Evolutionary conservation across 2,113 vertebrate genomes (phyloP).

Genomic region (Sinocyclocheilus grahami): DNA sequence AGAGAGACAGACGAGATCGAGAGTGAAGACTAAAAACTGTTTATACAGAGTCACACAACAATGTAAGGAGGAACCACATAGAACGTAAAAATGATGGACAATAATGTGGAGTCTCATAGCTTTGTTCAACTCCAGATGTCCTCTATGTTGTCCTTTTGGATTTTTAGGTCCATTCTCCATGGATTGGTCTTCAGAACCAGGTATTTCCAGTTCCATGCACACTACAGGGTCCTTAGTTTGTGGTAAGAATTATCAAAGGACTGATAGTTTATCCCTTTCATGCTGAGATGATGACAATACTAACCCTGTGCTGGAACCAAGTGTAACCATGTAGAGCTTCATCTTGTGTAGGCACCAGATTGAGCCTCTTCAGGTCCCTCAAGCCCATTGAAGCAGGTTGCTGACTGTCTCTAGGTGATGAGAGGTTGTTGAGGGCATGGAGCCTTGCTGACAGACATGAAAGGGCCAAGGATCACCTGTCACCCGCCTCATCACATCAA

Average conservation of each 20-base stretch:
- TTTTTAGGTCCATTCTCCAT: constrained; percentile 56
- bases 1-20: background rate
- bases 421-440: constrained; percentile 64
- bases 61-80: background rate
- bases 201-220: constrained; percentile 61
- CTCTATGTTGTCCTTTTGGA: constrained; percentile 18
- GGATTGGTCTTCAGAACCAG: constrained; percentile 71
- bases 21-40: background rate
- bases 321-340: constrained; percentile 58
- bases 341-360: constrained; percentile 58
- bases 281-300: constrained; percentile 65
- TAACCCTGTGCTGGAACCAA: constrained; percentile 51
- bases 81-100: background rate
- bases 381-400: constrained; percentile 66
- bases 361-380: constrained; percentile 60
- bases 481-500: constrained; percentile 74
- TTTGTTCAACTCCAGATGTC: constrained; percentile 1
- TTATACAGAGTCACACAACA: background rate
- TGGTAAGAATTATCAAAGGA: constrained; percentile 59
- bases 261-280: constrained; percentile 59
- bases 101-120: background rate
- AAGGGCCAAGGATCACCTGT: constrained; percentile 75
- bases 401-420: constrained; percentile 70
- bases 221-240: constrained; percentile 64
- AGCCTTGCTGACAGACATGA: constrained; percentile 71